Percentiles rank a stretch among this genome's conserved stretches.
phyloP scores from a whole-genome alignment of 2,888 invertebrate genomes.

The Neoaliturus tenellus region DNA sequence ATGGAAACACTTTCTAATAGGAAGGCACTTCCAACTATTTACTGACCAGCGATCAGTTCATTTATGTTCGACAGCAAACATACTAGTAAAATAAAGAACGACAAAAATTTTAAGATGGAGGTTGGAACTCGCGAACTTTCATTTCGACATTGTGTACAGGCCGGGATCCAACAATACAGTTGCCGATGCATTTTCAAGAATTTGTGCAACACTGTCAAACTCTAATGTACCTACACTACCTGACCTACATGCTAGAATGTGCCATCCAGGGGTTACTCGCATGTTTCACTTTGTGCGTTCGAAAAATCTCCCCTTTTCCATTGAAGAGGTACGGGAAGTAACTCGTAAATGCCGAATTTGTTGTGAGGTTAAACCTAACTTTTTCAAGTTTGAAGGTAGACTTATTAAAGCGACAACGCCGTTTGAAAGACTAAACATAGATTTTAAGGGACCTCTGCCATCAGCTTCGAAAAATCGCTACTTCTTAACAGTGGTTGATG shows the following conservation, averaged over 20 bases:
- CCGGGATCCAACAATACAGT: background rate
- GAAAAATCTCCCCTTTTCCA: background rate
- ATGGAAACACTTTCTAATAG: conserved; percentile 61
- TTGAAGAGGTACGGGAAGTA: background rate
- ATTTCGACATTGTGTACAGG: conserved; percentile 27
- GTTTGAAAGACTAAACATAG: too few relatives aligned
- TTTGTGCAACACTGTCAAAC: background rate
- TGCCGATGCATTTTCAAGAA: background rate
- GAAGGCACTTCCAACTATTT: conserved; percentile 57
- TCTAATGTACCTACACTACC: background rate
- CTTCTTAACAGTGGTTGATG: too few relatives aligned
- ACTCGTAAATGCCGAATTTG: background rate
- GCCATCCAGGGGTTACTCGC: background rate
- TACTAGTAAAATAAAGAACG: conserved; percentile 32
- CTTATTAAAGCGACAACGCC: too few relatives aligned
- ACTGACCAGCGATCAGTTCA: conserved; percentile 56
- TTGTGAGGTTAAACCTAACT: background rate
- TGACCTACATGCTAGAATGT: background rate
- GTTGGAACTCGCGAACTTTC: conserved; percentile 35
- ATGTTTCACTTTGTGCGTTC: background rate
- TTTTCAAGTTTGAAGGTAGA: too few relatives aligned
- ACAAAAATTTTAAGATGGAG: conserved; percentile 52
- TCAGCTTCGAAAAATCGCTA: too few relatives aligned
- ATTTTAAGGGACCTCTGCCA: too few relatives aligned
- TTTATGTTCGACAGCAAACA: conserved; percentile 6